These are phyloP conservation scores for Caerostris extrusa DNA, from an alignment of 1,140 invertebrate species.

Conservation along the genomic window DNA sequence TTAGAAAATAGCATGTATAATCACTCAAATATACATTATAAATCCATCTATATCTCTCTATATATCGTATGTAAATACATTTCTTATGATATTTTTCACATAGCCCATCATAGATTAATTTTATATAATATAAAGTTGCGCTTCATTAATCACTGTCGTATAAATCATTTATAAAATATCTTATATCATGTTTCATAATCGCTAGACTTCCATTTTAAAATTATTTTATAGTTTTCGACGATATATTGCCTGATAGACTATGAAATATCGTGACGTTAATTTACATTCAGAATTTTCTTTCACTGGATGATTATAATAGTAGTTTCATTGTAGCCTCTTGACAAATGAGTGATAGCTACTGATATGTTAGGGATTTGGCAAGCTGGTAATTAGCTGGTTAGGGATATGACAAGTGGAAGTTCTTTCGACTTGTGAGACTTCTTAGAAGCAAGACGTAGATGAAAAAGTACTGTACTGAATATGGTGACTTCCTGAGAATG, in stretches of 20 bases:
- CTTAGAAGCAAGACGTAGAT: too few relatives aligned
- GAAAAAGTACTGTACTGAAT: too few relatives aligned
- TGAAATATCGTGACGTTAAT: background rate
- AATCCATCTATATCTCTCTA: background rate
- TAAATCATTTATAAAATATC: background rate
- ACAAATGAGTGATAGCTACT: background rate
- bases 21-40: background rate
- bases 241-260: background rate
- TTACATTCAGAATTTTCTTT: background rate
- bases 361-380: background rate
- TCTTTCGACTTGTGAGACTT: too few relatives aligned
- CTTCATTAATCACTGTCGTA: background rate
- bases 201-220: background rate
- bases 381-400: too few relatives aligned
- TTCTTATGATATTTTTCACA: constrained; percentile 16
- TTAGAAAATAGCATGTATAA: background rate
- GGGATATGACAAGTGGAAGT: too few relatives aligned
- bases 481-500: too few relatives aligned
- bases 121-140: background rate
- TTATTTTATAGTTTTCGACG: constrained; percentile 1
- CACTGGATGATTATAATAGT: background rate
- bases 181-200: background rate
- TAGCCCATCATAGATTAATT: background rate
- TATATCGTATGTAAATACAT: background rate
- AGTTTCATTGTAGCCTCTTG: background rate